A percentile compares a stretch with the other conserved stretches of the same genome.
phyloP scores from a whole-genome alignment of 2,888 invertebrate species.

The Xestia ashworthii region DNA sequence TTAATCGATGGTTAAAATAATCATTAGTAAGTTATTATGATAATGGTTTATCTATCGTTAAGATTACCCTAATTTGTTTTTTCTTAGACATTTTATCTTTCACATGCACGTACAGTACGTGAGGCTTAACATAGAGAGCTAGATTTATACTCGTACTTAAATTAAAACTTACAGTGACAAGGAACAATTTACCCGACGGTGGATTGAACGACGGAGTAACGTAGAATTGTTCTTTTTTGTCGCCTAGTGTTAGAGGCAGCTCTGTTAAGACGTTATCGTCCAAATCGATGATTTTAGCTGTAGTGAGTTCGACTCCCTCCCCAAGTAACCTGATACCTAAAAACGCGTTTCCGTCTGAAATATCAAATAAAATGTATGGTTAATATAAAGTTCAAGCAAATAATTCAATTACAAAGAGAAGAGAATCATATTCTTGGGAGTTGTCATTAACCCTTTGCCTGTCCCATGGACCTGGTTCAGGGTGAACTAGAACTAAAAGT shows the following conservation, averaged over 20 bases:
- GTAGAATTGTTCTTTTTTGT: constrained; percentile 73
- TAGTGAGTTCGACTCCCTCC: constrained; percentile 66
- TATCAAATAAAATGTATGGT: neutral
- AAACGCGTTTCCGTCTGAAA: constrained; percentile 72
- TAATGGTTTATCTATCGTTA: neutral
- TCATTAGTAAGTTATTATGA: neutral
- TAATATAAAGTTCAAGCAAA: neutral
- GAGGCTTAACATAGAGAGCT: neutral
- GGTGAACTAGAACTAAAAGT: no score
- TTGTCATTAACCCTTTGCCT: neutral
- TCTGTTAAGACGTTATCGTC: constrained; percentile 65
- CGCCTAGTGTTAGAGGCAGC: constrained; percentile 64
- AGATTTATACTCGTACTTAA: no score
- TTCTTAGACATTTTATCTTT: neutral
- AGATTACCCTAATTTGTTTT: neutral
- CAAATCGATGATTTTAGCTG: constrained; percentile 70
- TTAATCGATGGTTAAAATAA: no score
- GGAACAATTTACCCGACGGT: constrained; percentile 71
- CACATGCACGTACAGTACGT: neutral
- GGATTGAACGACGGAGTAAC: constrained; percentile 67
- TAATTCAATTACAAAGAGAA: neutral
- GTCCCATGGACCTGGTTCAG: no score
- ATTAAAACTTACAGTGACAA: constrained; percentile 72
- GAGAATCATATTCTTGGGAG: neutral
- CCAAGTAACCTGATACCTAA: constrained; percentile 73